These are phyloP conservation scores for Xanthia icteritia DNA, from an alignment of 2,888 invertebrate genomes.

Conservation along the genomic window DNA sequence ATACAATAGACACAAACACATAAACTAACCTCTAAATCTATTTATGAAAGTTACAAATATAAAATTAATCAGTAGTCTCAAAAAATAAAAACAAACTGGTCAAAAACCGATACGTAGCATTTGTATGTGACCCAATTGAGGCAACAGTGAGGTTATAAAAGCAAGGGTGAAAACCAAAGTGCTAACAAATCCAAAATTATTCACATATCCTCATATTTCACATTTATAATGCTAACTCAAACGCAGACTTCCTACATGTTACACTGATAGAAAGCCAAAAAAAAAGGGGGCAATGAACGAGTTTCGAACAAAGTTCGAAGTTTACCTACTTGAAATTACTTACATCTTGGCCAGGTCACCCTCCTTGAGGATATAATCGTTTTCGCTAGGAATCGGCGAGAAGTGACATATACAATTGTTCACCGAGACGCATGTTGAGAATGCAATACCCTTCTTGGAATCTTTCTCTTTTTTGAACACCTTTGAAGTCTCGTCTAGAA, in stretches of 20 bases:
- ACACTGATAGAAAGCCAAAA: slow-evolving; percentile 3
- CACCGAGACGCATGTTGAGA: slow-evolving; percentile 99
- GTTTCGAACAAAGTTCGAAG: slow-evolving; percentile 43
- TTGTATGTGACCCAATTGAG: slow-evolving; percentile 8
- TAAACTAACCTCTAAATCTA: slow-evolving; percentile 27
- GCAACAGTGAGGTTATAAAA: slow-evolving; percentile 46
- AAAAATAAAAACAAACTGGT: not conserved
- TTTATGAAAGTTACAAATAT: slow-evolving; percentile 6
- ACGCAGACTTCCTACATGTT: not conserved
- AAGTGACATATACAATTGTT: slow-evolving; percentile 99
- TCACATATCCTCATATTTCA: not conserved
- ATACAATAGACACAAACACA: not conserved
- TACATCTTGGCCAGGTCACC: slow-evolving; percentile 99
- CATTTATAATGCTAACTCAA: not conserved
- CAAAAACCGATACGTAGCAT: not conserved
- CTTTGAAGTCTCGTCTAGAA: slow-evolving; percentile 97
- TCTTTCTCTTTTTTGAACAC: slow-evolving; percentile 99
- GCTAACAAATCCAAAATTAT: not conserved
- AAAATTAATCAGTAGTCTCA: not conserved
- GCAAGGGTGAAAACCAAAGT: not conserved
- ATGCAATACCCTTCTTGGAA: slow-evolving; percentile 99
- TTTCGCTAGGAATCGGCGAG: slow-evolving; percentile 98
- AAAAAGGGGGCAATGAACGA: slow-evolving; percentile 15
- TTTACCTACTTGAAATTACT: slow-evolving; percentile 81
- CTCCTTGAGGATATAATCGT: slow-evolving; percentile 95